Evolutionary conservation across 2,888 invertebrate species (phyloP).

Genomic region (Hyles lineata): DNA sequence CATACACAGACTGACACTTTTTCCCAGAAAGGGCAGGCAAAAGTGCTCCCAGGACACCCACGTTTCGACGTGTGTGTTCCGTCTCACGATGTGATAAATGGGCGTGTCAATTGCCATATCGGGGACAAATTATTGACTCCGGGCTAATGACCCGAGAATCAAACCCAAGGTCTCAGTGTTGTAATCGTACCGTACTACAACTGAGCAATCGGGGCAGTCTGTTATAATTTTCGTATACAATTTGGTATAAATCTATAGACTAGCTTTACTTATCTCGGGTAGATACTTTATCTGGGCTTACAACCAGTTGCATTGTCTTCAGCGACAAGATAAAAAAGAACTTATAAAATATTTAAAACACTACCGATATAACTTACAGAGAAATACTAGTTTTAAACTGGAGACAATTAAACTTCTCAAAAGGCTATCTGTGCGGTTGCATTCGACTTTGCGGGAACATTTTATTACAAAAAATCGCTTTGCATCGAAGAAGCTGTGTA

Average conservation of each 20-base stretch:
- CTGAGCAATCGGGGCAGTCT: too few species aligned
- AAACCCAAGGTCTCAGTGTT: neutral
- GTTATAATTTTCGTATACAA: too few species aligned
- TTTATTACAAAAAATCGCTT: neutral
- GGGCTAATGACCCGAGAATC: neutral
- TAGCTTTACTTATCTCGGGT: too few species aligned
- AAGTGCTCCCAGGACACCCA: too few species aligned
- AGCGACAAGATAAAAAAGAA: neutral
- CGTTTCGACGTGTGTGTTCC: neutral
- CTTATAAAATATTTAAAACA: neutral
- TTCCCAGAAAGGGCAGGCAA: too few species aligned
- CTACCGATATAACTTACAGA: slow-evolving; percentile 4
- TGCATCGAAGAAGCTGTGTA: slow-evolving; percentile 21
- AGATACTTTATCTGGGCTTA: too few species aligned
- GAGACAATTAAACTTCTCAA: slow-evolving; percentile 14
- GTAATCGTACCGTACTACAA: neutral
- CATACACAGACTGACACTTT: too few species aligned
- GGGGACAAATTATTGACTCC: too few species aligned
- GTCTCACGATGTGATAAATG: neutral
- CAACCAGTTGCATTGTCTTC: too few species aligned
- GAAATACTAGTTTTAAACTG: neutral
- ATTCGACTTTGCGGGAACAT: slow-evolving; percentile 8
- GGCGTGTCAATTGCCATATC: neutral
- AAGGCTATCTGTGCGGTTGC: slow-evolving; percentile 14
- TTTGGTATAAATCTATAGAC: too few species aligned